phyloP scores from a whole-genome alignment of 2,797 vertebrate species.

The Helarctos malayanus region DNA sequence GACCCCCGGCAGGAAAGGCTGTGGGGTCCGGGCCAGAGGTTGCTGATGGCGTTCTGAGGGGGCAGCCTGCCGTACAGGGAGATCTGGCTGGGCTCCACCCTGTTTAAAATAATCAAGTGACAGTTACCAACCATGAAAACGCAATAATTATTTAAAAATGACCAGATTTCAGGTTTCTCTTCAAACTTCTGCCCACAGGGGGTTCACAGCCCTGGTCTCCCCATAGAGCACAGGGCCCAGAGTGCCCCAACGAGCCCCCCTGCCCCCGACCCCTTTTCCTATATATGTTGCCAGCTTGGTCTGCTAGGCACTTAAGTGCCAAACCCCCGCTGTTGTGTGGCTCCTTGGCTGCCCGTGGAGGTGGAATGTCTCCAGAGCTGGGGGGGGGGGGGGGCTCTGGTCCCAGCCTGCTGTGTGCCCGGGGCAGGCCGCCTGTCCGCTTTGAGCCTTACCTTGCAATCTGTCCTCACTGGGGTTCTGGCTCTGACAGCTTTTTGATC shows the following conservation, averaged over 20 bases:
- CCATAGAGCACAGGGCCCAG: background rate
- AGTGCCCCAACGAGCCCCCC: background rate
- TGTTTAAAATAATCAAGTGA: background rate
- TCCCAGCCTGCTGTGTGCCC: background rate
- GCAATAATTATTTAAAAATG: background rate
- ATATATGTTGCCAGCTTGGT: background rate
- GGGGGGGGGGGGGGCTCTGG: background rate
- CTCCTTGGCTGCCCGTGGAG: background rate
- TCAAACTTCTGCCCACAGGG: background rate
- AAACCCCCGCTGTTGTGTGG: background rate
- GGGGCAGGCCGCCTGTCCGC: background rate
- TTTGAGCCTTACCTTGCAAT: background rate
- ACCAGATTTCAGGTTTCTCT: conserved; percentile 11
- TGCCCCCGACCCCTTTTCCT: background rate
- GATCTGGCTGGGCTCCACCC: background rate
- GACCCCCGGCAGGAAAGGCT: background rate
- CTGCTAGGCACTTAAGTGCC: background rate
- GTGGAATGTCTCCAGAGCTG: rapidly evolving
- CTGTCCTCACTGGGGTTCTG: background rate
- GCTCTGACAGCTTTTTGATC: background rate
- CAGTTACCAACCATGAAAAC: background rate
- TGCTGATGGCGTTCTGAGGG: too few relatives aligned
- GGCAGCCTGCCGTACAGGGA: background rate
- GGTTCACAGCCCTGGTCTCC: rapidly evolving
- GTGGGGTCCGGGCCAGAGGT: background rate